Base-by-base conservation (phyloP, 2,888 invertebrate species). In the Stratiomys singularior region DNA sequence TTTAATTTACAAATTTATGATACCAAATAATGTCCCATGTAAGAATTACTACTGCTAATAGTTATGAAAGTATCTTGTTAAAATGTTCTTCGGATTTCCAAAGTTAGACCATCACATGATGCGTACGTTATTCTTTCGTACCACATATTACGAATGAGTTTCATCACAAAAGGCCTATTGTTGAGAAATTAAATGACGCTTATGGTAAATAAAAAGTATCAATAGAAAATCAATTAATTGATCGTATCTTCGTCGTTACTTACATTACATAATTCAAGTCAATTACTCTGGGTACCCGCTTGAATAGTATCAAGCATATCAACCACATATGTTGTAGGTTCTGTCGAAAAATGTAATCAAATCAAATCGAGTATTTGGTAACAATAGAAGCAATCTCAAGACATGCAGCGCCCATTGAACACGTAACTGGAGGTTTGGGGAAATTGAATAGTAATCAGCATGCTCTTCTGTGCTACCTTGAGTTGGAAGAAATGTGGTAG, bases 191-290 rank as follows among this genome's bases (percentile, higher is more conserved):
- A 71, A 71, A 47, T 47, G 47, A 71, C 46, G 47, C 47, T 47
- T 69, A 25, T 71, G 46, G 47, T n/a, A 27, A 46, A 71, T 71
- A 71, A 52, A 23, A 25, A 23, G 18, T 1, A 28, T 56, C 72
- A 58, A 56, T 72, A 28, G 13, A 28, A 72, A 72, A 72, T 72
- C 72, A 72, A 72, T 72, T 72, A 72, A 52, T 67, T 67, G 67
- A 67, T 67, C 44, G 21, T 44, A 67, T 67, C 46, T n/a, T 60
- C 44, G 3, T 23, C 3, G 25, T 15, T 23, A 60, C 60, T 23
- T 21, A 67, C 11, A 11, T 67, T 37, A 46, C 46, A 23, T 23
- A 67, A 67, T 44, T 67, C 21, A 18, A 27, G 28, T 46, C 46
- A 28, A 13, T 52, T 52, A 18, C 23, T 18, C 60, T n/a, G 7